Evolutionary conservation across 2,113 vertebrate genomes (phyloP).

Genomic region (Gymnocephalus cernua): DNA sequence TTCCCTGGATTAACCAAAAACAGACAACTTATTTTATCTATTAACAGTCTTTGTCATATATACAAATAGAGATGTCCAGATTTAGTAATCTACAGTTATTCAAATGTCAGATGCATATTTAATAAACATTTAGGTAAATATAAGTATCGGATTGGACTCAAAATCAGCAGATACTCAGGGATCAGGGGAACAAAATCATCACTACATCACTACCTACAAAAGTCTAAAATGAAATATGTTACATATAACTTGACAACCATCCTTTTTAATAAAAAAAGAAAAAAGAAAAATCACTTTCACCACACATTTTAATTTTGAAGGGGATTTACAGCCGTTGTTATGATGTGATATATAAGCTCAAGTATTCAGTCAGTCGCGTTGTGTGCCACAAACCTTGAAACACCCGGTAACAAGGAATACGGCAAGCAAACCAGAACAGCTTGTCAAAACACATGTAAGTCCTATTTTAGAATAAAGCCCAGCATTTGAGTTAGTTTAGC

Average conservation of each 20-base stretch:
- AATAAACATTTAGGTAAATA: neutral
- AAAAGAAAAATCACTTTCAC: too few relatives aligned
- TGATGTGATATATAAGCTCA: neutral
- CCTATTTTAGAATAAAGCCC: neutral
- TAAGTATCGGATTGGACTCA: neutral
- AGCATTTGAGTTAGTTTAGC: constrained; percentile 25
- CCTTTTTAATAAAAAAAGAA: neutral
- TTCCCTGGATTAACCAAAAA: too few relatives aligned
- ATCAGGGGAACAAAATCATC: neutral
- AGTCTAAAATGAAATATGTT: too few relatives aligned
- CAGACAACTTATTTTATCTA: too few relatives aligned
- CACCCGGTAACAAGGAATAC: constrained; percentile 1
- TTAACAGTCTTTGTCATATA: too few relatives aligned
- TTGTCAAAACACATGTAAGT: neutral
- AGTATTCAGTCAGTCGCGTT: neutral
- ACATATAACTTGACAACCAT: neutral
- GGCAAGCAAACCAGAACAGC: neutral
- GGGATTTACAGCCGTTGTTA: neutral
- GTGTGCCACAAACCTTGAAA: neutral
- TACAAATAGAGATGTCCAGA: too few relatives aligned
- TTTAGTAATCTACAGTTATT: too few relatives aligned
- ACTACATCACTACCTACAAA: too few relatives aligned
- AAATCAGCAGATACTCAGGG: neutral
- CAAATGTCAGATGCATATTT: too few relatives aligned
- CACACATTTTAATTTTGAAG: too few relatives aligned